These are phyloP conservation scores for Eupeodes corollae DNA, from an alignment of 1,140 invertebrate genomes.

Conservation along the genomic window DNA sequence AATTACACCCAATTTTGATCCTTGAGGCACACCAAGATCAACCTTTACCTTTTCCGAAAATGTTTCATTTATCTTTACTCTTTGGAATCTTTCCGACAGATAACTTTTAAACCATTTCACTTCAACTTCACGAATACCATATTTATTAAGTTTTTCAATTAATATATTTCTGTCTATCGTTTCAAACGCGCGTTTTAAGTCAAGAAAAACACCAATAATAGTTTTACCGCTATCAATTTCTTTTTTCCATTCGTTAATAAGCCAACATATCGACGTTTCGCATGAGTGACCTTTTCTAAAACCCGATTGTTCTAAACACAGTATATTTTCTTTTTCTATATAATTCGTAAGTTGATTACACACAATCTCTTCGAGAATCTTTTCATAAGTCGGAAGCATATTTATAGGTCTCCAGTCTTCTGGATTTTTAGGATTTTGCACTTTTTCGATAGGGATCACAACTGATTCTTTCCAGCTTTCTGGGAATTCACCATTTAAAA, in stretches of 20 bases:
- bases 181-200: too few species aligned
- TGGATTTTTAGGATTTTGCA: constrained; percentile 7
- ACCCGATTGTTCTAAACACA: constrained; percentile 1
- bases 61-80: constrained; percentile 10
- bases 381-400: constrained; percentile 15
- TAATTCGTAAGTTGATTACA: constrained; percentile 12
- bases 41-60: constrained; percentile 8
- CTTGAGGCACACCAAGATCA: constrained; percentile 8
- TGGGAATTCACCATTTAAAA: constrained; percentile 1
- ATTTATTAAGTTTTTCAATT: too few species aligned
- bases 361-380: constrained; percentile 19
- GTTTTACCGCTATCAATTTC: too few species aligned
- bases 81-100: too few species aligned
- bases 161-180: too few species aligned
- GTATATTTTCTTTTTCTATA: constrained; percentile 14
- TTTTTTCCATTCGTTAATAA: too few species aligned
- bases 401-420: constrained; percentile 18
- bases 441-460: constrained; percentile 15
- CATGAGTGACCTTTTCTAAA: too few species aligned
- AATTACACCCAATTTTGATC: constrained; percentile 5
- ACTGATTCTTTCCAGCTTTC: constrained; percentile 9
- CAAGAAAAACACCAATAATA: too few species aligned
- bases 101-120: too few species aligned
- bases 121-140: too few species aligned
- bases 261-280: too few species aligned